Conservation (phyloP, 2,888 invertebrate species). For the Drosophila atripex region DNA sequence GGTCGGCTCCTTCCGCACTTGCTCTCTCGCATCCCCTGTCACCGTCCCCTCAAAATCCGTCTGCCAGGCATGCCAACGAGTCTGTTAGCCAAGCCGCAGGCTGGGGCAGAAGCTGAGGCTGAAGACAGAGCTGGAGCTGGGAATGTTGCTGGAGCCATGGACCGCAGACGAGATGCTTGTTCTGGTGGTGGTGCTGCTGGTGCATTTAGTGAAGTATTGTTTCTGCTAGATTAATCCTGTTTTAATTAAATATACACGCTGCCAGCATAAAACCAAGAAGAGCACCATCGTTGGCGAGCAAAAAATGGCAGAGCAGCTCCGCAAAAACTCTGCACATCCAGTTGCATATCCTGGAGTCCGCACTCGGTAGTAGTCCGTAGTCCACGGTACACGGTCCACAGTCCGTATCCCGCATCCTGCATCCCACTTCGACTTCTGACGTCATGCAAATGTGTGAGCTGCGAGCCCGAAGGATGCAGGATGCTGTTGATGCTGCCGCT, state of each 20-base stretch:
- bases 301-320: slow-evolving; percentile 32
- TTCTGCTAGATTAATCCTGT: slow-evolving; percentile 80
- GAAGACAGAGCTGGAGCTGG: slow-evolving; percentile 26
- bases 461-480: slow-evolving; percentile 27
- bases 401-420: slow-evolving; percentile 7
- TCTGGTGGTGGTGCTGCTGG: slow-evolving; percentile 49
- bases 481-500: slow-evolving; percentile 47
- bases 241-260: slow-evolving; percentile 80
- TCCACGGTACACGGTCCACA: background rate
- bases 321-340: slow-evolving; percentile 42
- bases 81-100: slow-evolving; percentile 75
- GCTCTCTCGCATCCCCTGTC: background rate
- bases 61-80: slow-evolving; percentile 66
- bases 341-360: slow-evolving; percentile 4
- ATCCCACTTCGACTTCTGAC: slow-evolving; percentile 66
- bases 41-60: slow-evolving; percentile 3
- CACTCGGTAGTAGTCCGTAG: slow-evolving; percentile 2
- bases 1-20: slow-evolving; percentile 21
- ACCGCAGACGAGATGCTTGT: slow-evolving; percentile 43
- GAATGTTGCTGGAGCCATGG: slow-evolving; percentile 27
- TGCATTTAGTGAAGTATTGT: slow-evolving; percentile 80
- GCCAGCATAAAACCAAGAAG: slow-evolving; percentile 79
- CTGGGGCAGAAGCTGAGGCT: slow-evolving; percentile 25
- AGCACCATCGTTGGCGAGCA: slow-evolving; percentile 40
- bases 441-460: slow-evolving; percentile 71